Percentiles rank a stretch among this genome's conserved stretches.
Evolutionary conservation across 2,113 vertebrate species (phyloP).

Genomic region (Malurus melanocephalus): DNA sequence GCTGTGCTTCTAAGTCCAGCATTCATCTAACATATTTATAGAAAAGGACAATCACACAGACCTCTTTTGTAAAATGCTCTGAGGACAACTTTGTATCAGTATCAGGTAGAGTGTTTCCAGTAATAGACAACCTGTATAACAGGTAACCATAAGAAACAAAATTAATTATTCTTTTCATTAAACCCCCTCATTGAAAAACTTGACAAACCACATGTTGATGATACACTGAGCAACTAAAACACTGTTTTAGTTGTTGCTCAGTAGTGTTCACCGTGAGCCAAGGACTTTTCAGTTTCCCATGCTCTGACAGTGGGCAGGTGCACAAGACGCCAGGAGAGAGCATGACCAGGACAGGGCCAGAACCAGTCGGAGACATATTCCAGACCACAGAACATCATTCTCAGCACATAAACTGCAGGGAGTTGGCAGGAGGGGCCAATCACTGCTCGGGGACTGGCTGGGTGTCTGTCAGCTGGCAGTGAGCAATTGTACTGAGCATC

Average conservation of each 20-base stretch:
- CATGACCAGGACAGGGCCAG: background rate
- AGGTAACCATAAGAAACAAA: background rate
- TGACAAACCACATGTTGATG: background rate
- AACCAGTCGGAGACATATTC: background rate
- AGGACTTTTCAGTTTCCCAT: background rate
- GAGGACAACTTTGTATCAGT: background rate
- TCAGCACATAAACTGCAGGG: background rate
- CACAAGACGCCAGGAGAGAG: background rate
- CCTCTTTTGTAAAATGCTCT: background rate
- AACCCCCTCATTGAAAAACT: background rate
- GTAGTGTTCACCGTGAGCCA: background rate
- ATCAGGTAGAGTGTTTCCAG: background rate
- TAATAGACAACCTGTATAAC: background rate
- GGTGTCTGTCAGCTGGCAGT: background rate
- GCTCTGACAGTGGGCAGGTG: background rate
- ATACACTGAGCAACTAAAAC: rapidly evolving
- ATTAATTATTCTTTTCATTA: background rate
- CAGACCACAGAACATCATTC: background rate
- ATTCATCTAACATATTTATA: background rate
- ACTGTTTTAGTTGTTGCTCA: background rate
- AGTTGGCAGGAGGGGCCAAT: background rate
- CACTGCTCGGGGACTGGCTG: background rate
- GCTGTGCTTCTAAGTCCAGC: background rate
- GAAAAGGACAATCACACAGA: background rate
- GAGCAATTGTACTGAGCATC: background rate